Conservation (phyloP, 2,113 vertebrate genomes). For the Illadopsis cleaveri region DNA sequence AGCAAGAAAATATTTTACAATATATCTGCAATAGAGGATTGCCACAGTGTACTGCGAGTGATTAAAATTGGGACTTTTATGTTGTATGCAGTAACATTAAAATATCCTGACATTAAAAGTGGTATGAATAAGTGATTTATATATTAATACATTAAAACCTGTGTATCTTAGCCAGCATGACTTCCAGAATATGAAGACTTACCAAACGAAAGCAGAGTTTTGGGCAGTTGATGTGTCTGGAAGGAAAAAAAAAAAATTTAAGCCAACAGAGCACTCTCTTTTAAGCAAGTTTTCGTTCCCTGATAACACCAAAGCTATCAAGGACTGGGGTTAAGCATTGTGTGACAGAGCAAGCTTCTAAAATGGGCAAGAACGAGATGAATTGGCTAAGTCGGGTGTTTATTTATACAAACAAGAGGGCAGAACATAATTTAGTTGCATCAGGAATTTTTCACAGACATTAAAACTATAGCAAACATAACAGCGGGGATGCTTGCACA, state of each 20-base stretch:
- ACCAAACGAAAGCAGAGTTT: not conserved
- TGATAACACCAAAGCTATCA: conserved; percentile 41
- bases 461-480: conserved; percentile 85
- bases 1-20: conserved; percentile 32
- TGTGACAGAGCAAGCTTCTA: conserved; percentile 52
- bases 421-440: conserved; percentile 79
- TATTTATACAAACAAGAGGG: conserved; percentile 77
- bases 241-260: not conserved
- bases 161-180: not conserved
- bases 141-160: not conserved
- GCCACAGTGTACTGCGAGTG: not conserved
- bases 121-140: not conserved
- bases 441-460: conserved; percentile 82
- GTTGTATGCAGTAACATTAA: not conserved
- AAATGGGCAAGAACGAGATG: conserved; percentile 57
- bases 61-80: conserved; percentile 41
- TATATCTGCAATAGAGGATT: not conserved
- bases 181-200: not conserved
- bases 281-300: conserved; percentile 44
- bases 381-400: conserved; percentile 67
- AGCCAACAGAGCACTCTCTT: not conserved
- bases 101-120: not conserved
- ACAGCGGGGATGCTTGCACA: conserved; percentile 79
- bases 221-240: not conserved
- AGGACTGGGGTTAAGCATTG: conserved; percentile 34